Base-by-base conservation (phyloP, 2,888 invertebrate genomes). In the Pseudococcus jackbeardsleyi region DNA sequence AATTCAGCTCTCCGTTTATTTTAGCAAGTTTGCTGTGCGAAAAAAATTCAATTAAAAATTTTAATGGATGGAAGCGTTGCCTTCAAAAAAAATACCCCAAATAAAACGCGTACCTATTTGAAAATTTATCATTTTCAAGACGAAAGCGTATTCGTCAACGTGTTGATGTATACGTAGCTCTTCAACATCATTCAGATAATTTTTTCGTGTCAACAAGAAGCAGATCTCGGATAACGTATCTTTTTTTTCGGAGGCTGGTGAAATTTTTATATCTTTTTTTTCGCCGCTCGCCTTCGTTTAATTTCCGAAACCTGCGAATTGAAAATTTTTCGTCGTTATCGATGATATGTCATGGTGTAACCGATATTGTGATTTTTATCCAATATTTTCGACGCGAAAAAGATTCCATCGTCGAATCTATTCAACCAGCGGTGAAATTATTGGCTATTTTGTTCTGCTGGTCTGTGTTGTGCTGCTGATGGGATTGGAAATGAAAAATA, bases 21-120 rank as follows among this genome's bases (percentile, higher is more conserved):
- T 72, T 33, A 72, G 68, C 68, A 33, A 72, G 68, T 72, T 72
- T 17, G 68, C 15, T 33, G 12, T 33, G 68, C 26, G 26, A 72
- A 33, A 72, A 72, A 72, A 72, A 72, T 72, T 72, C 15, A 33
- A 72, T 72, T 72, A 72, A 33, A 72, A 72, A 72, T 72, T 72
- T 26, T 72, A 72, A 72, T 72, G 68, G 59, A 59, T 59, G 59
- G 59, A 59, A 59, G 19, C 1, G 19, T 19, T 8, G 59, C 19
- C 19, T 59, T 59, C 5, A 59, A 59, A 59, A 59, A 33, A 33
- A 33, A 33, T 33, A 33, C 26, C 26, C 26, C 26, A 59, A 72
- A 72, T 15, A 33, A 72, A 72, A 72, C 68, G 68, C 12, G 68
- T 33, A 33, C 26, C 26, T 72, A 59, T 59, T 59, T 59, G 26